Evolutionary conservation across 2,797 vertebrate genomes (phyloP).

Genomic region (Tragelaphus oryx): DNA sequence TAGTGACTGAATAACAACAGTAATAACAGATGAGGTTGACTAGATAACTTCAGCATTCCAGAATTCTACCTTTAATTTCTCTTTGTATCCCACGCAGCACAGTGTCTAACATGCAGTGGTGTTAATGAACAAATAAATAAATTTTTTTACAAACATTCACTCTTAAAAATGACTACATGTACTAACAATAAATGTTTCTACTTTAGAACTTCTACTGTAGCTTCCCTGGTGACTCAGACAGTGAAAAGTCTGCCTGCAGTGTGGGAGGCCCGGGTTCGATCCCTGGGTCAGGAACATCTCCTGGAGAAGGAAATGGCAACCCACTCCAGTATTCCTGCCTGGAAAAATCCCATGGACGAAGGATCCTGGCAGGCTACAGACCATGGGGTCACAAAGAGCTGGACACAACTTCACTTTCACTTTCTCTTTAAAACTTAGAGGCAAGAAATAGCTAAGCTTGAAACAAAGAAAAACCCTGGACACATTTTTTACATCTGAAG

Average conservation of each 20-base stretch:
- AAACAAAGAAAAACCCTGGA: background rate
- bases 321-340: background rate
- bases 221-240: background rate
- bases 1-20: background rate
- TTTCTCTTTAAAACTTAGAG: background rate
- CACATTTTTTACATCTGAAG: background rate
- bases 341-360: background rate
- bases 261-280: accelerated
- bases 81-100: background rate
- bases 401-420: background rate
- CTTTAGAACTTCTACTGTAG: background rate
- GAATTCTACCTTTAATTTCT: background rate
- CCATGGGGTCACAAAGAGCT: background rate
- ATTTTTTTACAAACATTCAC: background rate
- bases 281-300: background rate
- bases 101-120: background rate
- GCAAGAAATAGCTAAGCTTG: background rate
- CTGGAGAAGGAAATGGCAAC: background rate
- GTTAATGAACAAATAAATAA: background rate
- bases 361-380: background rate
- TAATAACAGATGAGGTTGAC: background rate
- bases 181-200: background rate
- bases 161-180: background rate
- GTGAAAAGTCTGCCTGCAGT: background rate
- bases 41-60: background rate